Evolutionary conservation across 2,113 vertebrate genomes (phyloP).

Genomic region (Orthochromis indermauri): DNA sequence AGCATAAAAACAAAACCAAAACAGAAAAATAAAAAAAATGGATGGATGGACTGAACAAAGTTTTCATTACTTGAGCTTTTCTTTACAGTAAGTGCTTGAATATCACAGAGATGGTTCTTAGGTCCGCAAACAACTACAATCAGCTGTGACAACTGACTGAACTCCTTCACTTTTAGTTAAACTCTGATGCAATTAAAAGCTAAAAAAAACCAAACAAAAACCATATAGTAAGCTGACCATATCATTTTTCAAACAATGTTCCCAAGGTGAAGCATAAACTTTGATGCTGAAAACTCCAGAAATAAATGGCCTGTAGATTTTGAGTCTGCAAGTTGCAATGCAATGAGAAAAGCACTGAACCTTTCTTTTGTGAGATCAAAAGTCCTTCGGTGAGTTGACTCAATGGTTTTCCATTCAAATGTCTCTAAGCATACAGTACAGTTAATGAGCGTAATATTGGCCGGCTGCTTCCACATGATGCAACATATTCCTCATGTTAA

Average conservation of each 20-base stretch:
- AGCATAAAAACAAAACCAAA: not conserved
- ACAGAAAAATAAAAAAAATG: not conserved
- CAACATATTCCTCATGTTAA: not conserved
- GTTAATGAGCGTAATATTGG: not conserved
- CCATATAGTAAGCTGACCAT: not conserved
- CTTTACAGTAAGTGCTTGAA: not conserved
- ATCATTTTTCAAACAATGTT: not conserved
- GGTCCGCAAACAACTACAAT: not conserved
- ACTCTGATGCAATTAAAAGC: not conserved
- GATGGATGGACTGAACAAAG: not conserved
- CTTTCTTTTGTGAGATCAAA: not conserved
- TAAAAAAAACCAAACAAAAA: not conserved
- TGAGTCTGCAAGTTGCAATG: not conserved
- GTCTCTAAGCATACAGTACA: not conserved
- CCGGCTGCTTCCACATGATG: not conserved
- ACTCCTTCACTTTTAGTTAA: not conserved
- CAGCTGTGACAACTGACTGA: not conserved
- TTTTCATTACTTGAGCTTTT: not conserved
- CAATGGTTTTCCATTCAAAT: not conserved
- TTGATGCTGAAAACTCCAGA: not conserved
- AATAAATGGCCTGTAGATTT: not conserved
- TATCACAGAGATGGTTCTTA: not conserved
- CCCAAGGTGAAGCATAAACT: not conserved
- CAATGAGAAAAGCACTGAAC: not conserved
- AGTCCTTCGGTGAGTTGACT: not conserved